These are phyloP conservation scores for Tipula confusa DNA, from an alignment of 2,888 invertebrate species.

Conservation along the genomic window DNA sequence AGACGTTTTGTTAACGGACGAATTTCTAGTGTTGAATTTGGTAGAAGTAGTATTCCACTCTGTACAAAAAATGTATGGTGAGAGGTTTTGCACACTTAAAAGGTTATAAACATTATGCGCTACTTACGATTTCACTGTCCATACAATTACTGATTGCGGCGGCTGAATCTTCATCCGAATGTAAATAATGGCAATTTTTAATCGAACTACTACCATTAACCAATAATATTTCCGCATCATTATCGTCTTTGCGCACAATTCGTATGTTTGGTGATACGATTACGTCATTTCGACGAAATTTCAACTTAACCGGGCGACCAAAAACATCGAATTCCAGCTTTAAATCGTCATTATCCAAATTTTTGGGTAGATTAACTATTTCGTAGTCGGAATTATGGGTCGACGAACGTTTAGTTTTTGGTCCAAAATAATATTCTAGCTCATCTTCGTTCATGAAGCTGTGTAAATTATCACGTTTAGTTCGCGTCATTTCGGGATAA, in stretches of 20 bases:
- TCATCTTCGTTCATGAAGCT: slow-evolving; percentile 29
- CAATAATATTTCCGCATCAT: slow-evolving; percentile 44
- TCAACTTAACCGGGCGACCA: slow-evolving; percentile 57
- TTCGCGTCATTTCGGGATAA: neutral
- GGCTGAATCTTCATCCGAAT: slow-evolving; percentile 54
- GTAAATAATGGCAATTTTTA: slow-evolving; percentile 61
- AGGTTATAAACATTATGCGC: neutral
- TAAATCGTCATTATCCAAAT: neutral
- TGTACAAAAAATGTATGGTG: slow-evolving; percentile 43
- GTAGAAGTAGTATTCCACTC: slow-evolving; percentile 65
- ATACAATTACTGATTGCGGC: slow-evolving; percentile 67
- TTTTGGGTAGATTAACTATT: neutral
- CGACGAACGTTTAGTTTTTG: neutral
- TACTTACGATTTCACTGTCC: slow-evolving; percentile 59
- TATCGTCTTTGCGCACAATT: slow-evolving; percentile 53
- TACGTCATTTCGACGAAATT: slow-evolving; percentile 59
- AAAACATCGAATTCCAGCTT: slow-evolving; percentile 21
- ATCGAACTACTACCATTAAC: slow-evolving; percentile 48
- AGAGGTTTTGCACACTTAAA: neutral
- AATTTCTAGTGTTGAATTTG: slow-evolving; percentile 66
- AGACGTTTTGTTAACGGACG: slow-evolving; percentile 56
- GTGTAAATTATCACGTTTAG: slow-evolving; percentile 16
- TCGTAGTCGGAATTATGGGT: neutral
- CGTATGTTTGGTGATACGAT: slow-evolving; percentile 59
- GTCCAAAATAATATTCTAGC: slow-evolving; percentile 28